Evolutionary conservation across 30 jellyfish, hydroid and myxozoan species (phyloP).

Genomic region (Aurelia sp.): DNA sequence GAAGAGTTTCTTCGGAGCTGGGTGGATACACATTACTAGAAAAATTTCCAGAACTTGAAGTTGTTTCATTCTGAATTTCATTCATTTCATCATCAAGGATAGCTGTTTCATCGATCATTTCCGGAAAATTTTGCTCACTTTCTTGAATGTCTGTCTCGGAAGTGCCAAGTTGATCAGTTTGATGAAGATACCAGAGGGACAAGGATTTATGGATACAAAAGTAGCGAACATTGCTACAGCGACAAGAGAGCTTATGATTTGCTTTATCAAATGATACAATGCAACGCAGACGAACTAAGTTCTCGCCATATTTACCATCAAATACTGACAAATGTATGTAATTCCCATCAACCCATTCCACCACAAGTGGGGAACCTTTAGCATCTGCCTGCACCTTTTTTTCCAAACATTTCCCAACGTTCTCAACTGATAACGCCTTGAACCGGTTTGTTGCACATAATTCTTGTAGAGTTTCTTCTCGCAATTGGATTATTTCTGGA

Average conservation of each 20-base stretch:
- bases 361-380: conserved; percentile 12
- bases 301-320: not conserved
- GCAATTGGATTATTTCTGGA: conserved; percentile 2
- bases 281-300: conserved; percentile 7
- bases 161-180: conserved; percentile 14
- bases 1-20: not conserved
- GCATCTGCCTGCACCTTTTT: not conserved
- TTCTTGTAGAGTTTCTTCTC: not conserved
- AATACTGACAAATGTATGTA: conserved; percentile 29
- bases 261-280: conserved; percentile 21
- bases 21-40: conserved; percentile 14
- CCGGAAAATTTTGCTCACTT: no score
- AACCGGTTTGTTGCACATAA: conserved; percentile 17
- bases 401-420: conserved; percentile 22
- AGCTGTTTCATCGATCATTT: not conserved
- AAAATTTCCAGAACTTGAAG: not conserved
- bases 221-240: conserved; percentile 6
- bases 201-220: conserved; percentile 48
- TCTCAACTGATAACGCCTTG: conserved; percentile 18
- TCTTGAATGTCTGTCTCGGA: no score
- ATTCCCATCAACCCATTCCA: conserved; percentile 6
- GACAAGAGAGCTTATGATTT: conserved; percentile 19
- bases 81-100: not conserved
- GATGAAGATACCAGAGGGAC: conserved; percentile 54
- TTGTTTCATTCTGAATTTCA: not conserved